phyloP scores from a whole-genome alignment of 1,140 invertebrate genomes.

The Cheumatopsyche charites region DNA sequence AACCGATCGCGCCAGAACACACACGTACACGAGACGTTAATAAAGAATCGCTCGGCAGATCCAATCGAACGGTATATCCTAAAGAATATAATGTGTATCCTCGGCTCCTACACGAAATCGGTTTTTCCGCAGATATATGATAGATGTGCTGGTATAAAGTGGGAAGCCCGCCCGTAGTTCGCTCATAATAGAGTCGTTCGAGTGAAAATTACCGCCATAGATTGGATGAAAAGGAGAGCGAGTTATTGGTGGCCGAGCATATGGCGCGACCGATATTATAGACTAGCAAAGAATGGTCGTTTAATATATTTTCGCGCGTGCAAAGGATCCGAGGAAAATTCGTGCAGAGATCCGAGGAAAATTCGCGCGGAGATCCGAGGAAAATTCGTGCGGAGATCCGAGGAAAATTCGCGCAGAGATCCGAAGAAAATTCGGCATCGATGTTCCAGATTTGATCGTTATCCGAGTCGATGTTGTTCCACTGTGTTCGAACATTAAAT shows the following conservation, averaged over 20 bases:
- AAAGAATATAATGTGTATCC: not conserved
- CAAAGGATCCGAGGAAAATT: no score
- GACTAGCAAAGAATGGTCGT: conserved; percentile 1
- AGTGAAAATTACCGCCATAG: conserved; percentile 20
- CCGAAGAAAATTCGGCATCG: no score
- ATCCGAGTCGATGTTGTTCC: no score
- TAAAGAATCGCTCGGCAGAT: no score
- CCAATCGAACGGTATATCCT: no score
- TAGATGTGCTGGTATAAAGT: not conserved
- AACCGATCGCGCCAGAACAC: no score
- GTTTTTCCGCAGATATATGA: not conserved
- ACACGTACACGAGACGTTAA: no score
- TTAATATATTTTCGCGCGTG: no score
- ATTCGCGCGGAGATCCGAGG: not conserved
- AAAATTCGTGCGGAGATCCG: no score
- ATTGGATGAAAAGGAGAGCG: conserved; percentile 17
- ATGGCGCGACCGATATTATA: conserved; percentile 1
- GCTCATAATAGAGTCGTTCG: conserved; percentile 18
- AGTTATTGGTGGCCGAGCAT: conserved; percentile 24
- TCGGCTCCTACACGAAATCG: no score
- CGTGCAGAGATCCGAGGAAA: not conserved
- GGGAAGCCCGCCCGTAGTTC: not conserved
- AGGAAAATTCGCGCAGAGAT: no score
- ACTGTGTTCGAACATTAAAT: no score
- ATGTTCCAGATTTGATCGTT: not conserved